Conservation (phyloP, 2,797 vertebrate genomes). For the Oophaga sylvatica region DNA sequence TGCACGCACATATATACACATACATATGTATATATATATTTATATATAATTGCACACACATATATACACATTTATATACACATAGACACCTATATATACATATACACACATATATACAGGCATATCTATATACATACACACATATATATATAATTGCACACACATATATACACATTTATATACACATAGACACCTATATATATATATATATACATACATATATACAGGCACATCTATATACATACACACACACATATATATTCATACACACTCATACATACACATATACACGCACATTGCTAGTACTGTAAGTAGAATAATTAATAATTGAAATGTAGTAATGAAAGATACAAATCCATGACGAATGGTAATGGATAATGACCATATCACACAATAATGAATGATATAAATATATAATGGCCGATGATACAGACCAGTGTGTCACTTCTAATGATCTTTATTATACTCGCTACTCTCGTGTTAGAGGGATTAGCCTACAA, state of each 20-base stretch:
- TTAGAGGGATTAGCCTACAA: background rate
- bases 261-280: background rate
- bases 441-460: constrained; percentile 19
- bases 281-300: background rate
- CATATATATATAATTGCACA: no score
- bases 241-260: no score
- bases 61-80: background rate
- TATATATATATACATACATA: background rate
- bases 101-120: no score
- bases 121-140: no score
- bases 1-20: background rate
- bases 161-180: background rate
- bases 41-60: background rate
- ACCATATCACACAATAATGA: background rate
- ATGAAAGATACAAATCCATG: background rate
- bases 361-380: background rate
- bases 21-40: background rate
- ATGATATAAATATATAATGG: background rate
- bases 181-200: no score
- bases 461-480: background rate
- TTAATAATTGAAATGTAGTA: background rate
- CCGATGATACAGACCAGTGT: background rate
- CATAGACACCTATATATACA: no score
- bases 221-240: background rate
- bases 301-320: background rate